These are phyloP conservation scores for Acleris laterana DNA, from an alignment of 2,888 invertebrate species.

Conservation along the genomic window DNA sequence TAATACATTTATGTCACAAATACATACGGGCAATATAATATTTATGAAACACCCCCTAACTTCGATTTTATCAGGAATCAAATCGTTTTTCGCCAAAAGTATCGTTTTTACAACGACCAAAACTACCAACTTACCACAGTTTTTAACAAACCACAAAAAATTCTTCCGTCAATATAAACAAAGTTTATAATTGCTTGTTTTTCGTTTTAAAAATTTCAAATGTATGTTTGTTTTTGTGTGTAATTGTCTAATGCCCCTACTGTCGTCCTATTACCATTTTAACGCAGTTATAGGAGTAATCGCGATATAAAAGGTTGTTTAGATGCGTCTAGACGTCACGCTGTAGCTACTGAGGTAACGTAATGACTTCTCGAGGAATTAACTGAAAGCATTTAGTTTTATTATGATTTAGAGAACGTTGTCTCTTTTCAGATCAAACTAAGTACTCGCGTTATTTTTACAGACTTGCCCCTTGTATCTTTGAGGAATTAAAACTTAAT, in stretches of 20 bases:
- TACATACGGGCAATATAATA: slow-evolving; percentile 34
- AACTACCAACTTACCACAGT: slow-evolving; percentile 38
- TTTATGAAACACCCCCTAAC: slow-evolving; percentile 45
- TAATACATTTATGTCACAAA: slow-evolving; percentile 23
- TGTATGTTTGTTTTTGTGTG: slow-evolving; percentile 36
- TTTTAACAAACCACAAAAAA: not conserved
- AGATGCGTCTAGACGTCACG: slow-evolving; percentile 74
- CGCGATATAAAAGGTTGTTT: slow-evolving; percentile 67
- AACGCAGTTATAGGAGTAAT: slow-evolving; percentile 71
- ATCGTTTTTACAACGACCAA: slow-evolving; percentile 61
- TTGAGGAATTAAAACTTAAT: too few relatives aligned
- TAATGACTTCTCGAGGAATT: slow-evolving; percentile 19
- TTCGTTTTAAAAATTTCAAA: not conserved
- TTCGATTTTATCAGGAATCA: slow-evolving; percentile 64
- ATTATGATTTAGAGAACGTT: too few relatives aligned
- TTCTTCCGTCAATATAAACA: not conserved
- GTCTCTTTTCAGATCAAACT: too few relatives aligned
- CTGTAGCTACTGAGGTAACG: slow-evolving; percentile 45
- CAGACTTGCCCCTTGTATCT: too few relatives aligned
- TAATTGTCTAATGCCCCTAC: slow-evolving; percentile 71
- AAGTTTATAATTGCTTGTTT: not conserved
- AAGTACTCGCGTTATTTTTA: too few relatives aligned
- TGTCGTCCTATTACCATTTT: slow-evolving; percentile 73
- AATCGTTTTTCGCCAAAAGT: slow-evolving; percentile 61
- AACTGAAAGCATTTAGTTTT: too few relatives aligned